Base-by-base conservation (phyloP, 1,140 invertebrate genomes). In the Oryctes rhinoceros region DNA sequence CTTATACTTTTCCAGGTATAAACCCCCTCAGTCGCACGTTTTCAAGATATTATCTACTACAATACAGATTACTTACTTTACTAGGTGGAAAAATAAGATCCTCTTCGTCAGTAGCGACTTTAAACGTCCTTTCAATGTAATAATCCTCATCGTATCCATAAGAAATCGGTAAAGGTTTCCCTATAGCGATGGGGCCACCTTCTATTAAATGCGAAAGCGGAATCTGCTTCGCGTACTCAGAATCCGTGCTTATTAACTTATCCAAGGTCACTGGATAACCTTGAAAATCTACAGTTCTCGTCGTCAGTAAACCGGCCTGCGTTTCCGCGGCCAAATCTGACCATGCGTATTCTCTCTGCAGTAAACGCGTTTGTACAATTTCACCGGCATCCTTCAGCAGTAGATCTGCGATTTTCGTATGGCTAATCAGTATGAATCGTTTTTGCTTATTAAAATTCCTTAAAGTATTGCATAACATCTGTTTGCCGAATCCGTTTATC, bases 111-210 rank as follows among this genome's bases (percentile, higher is more conserved):
- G 39, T 44, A 10, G 39, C 39, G 39, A 44, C 39, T 37, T 35
- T 30, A 10, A 71, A 37, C 24, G 65, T 71, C 24, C 65, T 71
- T 13, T 71, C 65, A 15, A 71, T 35, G 35, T 71, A 71, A 15
- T 35, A 71, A 10, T 13, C 11, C 24, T 71, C 65, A 37, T 71
- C 20, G 20, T 71, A 71, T 4, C 65, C 65, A 15, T 71, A 71
- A 2, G 65, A 30, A 2, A 35, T 13, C 1, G 65, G 24, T 30
- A 71, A 37, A 7, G 20, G 6, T 6, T 71, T 71, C 11, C 24
- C 65, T 10, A 71, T 71, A 10, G 18, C 37, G 20, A 30, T 71
- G 1, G 20, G 65, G 18, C 20, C 11, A 35, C 18, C 24, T 35
- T 71, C 24, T 24, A 71, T 13, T 71, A 71, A 24, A 71, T 10